phyloP scores from a whole-genome alignment of 2,113 vertebrate genomes.

The Uria aalge region DNA sequence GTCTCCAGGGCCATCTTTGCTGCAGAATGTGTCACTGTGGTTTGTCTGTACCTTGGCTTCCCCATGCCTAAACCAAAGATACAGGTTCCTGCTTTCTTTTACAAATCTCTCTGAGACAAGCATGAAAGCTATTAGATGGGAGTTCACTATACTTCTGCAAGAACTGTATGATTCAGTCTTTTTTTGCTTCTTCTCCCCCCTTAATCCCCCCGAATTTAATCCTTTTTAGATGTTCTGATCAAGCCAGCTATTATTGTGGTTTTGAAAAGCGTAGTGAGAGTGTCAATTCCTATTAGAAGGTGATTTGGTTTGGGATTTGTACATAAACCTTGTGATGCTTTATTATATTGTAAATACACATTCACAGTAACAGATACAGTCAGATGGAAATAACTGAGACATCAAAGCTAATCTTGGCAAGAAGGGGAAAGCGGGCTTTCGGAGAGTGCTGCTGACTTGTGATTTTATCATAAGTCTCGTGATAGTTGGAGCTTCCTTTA shows the following conservation, averaged over 20 bases:
- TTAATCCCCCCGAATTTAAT: neutral
- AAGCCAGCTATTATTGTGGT: neutral
- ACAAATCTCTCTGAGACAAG: neutral
- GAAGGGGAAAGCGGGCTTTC: neutral
- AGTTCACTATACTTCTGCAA: neutral
- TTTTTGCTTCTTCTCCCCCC: neutral
- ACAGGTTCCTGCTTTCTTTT: neutral
- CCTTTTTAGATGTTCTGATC: neutral
- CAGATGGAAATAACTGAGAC: constrained; percentile 2
- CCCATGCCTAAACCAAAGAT: neutral
- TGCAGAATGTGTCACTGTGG: neutral
- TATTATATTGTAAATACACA: neutral
- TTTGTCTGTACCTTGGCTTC: neutral
- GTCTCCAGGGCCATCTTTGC: neutral
- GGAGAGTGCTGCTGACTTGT: neutral
- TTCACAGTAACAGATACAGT: neutral
- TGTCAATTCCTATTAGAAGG: neutral
- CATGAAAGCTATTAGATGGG: neutral
- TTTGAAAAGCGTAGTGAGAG: neutral
- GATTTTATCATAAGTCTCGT: neutral
- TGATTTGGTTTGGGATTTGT: constrained; percentile 12
- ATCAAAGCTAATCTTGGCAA: constrained; percentile 12
- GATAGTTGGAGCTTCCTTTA: constrained; percentile 21
- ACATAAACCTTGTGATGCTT: neutral
- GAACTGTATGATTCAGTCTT: neutral